Evolutionary conservation across 2,888 invertebrate genomes (phyloP).

Genomic region (Pollenia amentaria): DNA sequence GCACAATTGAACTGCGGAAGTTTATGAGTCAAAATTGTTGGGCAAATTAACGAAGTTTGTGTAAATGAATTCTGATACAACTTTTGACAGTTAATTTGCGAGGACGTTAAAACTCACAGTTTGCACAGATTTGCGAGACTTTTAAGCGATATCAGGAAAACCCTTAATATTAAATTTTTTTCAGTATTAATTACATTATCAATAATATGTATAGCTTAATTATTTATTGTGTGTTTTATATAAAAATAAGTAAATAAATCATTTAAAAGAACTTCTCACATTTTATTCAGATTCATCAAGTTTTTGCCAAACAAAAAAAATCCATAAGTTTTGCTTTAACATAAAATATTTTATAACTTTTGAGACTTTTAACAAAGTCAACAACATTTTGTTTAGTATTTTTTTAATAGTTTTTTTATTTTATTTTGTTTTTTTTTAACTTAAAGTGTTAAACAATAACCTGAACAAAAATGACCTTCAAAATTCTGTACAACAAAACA

Average conservation of each 20-base stretch:
- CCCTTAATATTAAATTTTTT: too few relatives aligned
- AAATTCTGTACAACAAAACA: conserved; percentile 7
- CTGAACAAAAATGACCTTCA: conserved; percentile 65
- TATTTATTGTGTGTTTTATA: not conserved
- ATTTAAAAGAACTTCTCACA: conserved; percentile 33
- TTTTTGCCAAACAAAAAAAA: not conserved
- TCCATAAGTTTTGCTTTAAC: conserved; percentile 1
- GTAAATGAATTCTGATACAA: too few relatives aligned
- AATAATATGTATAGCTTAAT: not conserved
- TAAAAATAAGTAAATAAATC: conserved; percentile 13
- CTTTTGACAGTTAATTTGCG: too few relatives aligned
- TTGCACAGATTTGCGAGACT: too few relatives aligned
- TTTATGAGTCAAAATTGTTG: too few relatives aligned
- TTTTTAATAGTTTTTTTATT: not conserved
- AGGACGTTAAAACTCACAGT: too few relatives aligned
- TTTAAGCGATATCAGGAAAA: too few relatives aligned
- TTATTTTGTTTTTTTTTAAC: not conserved
- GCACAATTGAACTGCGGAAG: too few relatives aligned
- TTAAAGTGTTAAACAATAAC: conserved; percentile 43
- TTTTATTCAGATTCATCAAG: conserved; percentile 18
- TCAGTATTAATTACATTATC: not conserved
- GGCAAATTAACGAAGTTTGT: too few relatives aligned
- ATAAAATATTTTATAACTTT: conserved; percentile 10
- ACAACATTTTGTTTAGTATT: conserved; percentile 27
- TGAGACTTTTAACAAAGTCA: conserved; percentile 21